A percentile compares a stretch with the other conserved stretches of the same genome.
These are phyloP conservation scores for Psococerastis gibbosa DNA, from an alignment of 2,888 invertebrate species.

Conservation along the genomic window DNA sequence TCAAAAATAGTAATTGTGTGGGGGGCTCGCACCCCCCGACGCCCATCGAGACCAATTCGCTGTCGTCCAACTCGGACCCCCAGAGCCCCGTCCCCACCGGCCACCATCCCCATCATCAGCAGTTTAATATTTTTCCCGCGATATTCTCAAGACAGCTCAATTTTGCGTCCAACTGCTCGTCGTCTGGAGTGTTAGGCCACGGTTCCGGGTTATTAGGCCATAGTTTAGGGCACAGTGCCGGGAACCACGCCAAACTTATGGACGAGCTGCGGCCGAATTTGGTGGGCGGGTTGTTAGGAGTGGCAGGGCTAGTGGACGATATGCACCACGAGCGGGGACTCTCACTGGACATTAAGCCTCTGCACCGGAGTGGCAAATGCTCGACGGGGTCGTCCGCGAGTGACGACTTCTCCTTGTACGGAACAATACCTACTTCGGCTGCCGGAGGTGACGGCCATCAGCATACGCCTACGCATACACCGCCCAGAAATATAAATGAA, in stretches of 20 bases:
- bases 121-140: constrained; percentile 82
- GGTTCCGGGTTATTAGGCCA: constrained; percentile 32
- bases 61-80: constrained; percentile 7
- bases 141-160: constrained; percentile 79
- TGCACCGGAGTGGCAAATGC: constrained; percentile 16
- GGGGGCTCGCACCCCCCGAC: constrained; percentile 23
- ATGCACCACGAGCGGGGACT: constrained; percentile 29
- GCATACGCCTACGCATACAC: constrained; percentile 50
- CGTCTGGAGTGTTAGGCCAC: constrained; percentile 25
- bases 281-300: constrained; percentile 56
- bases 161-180: constrained; percentile 32
- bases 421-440: constrained; percentile 6
- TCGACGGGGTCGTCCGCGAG: constrained; percentile 16
- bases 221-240: not conserved
- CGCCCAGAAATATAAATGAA: constrained; percentile 33
- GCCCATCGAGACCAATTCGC: constrained; percentile 3
- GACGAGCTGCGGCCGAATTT: constrained; percentile 70
- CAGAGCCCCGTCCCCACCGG: constrained; percentile 14
- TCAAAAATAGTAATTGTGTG: constrained; percentile 8
- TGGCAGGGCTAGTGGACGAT: constrained; percentile 61
- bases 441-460: constrained; percentile 22
- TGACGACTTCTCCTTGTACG: constrained; percentile 14
- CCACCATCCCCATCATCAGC: constrained; percentile 30
- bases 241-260: constrained; percentile 43
- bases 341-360: constrained; percentile 27